Conservation (phyloP, 2,797 vertebrate species). For the Delichon dasypus region DNA sequence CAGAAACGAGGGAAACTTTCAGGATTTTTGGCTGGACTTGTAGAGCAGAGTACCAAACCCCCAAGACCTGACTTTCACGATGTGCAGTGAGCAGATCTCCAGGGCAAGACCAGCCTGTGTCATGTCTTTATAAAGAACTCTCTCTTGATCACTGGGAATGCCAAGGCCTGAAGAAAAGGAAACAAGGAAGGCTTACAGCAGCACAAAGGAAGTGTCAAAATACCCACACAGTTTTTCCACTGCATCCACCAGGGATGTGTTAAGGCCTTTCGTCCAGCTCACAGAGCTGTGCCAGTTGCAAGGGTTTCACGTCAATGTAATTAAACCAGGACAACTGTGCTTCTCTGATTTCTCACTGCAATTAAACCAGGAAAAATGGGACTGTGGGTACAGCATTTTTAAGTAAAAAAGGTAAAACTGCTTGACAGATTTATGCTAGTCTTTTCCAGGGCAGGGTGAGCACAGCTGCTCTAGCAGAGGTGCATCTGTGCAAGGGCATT, state of each 20-base stretch:
- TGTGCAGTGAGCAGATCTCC: neutral
- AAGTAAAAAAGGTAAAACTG: neutral
- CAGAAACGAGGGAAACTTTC: neutral
- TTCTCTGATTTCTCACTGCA: neutral
- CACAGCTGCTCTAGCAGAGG: neutral
- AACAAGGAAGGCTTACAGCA: neutral
- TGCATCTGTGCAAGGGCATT: neutral
- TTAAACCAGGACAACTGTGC: neutral
- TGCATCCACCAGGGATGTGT: rapidly evolving
- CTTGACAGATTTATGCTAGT: neutral
- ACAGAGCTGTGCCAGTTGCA: neutral
- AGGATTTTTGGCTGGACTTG: neutral
- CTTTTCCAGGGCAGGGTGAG: neutral
- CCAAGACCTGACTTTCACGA: neutral
- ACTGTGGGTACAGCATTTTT: neutral
- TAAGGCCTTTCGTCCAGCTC: neutral
- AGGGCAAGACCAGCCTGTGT: neutral
- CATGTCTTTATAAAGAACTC: neutral
- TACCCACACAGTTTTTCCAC: neutral
- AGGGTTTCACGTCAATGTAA: neutral
- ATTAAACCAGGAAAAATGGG: neutral
- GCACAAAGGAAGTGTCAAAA: neutral
- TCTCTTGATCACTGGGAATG: neutral
- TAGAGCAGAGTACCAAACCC: neutral
- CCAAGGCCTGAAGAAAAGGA: neutral